Base-by-base conservation (phyloP, 2,888 invertebrate species). In the Ophraella communa region DNA sequence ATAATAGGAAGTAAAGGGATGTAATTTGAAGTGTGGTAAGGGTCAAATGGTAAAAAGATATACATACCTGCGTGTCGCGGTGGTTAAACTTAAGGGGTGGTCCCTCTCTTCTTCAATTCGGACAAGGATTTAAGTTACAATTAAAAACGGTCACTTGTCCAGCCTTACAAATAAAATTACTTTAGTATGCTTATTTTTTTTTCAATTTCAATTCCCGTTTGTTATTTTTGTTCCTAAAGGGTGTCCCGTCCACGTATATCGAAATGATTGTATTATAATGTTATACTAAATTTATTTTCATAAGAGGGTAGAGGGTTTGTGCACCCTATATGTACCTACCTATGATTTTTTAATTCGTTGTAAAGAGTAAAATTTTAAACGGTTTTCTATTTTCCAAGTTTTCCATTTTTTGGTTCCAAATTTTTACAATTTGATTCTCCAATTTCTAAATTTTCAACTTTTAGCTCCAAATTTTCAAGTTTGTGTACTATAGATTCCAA, bases 261-360 rank as follows among this genome's bases (percentile, higher is more conserved):
- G 77, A 78, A 78, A 76, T 74, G 76, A 76, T 74, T 75, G 72
- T 76, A 75, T 77, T 76, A 77, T 78, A 76, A 77, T 77, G 77
- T 78, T 77, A 73, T 70, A 77, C 71, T 77, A 75, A 77, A 77
- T 77, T 76, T 77, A 77, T 76, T 77, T 74, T 73, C 74, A 76
- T 76, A 60, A 73, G 72, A 71, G 78, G 77, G 73, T 73, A n/a
- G n/a, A n/a, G n/a, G n/a, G n/a, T n/a, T n/a, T n/a, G n/a, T n/a
- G n/a, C n/a, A n/a, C n/a, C n/a, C n/a, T n/a, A n/a, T n/a, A n/a
- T n/a, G n/a, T n/a, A n/a, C n/a, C n/a, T n/a, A n/a, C n/a, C n/a
- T n/a, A n/a, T n/a, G n/a, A n/a, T n/a, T n/a, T n/a, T n/a, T n/a
- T n/a, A n/a, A n/a, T n/a, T n/a, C n/a, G n/a, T n/a, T n/a, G n/a